Conservation (phyloP, 2,797 vertebrate species). For the Poeciliopsis gracilis region DNA sequence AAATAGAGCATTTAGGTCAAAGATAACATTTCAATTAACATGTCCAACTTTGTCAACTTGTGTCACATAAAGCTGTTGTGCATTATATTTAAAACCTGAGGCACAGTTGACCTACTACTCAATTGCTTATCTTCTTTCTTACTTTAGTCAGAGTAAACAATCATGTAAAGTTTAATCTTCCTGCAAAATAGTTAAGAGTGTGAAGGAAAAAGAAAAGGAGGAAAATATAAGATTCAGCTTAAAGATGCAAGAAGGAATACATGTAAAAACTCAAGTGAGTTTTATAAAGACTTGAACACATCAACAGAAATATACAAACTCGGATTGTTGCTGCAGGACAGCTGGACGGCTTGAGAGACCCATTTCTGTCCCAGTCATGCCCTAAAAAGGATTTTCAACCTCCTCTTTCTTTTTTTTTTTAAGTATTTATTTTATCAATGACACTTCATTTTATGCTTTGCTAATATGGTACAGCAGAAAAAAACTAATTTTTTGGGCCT, state of each 20-base stretch:
- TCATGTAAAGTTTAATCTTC: not conserved
- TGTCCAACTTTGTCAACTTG: not conserved
- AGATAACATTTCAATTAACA: not conserved
- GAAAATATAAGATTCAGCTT: not conserved
- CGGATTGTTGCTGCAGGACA: slow-evolving; percentile 26
- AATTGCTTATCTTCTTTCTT: not conserved
- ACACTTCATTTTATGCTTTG: slow-evolving; percentile 57
- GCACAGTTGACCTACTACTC: not conserved
- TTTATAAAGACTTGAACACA: slow-evolving; percentile 41
- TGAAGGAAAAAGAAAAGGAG: not conserved
- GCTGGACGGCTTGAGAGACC: slow-evolving; percentile 53
- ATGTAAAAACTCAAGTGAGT: slow-evolving; percentile 27
- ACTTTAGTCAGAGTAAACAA: not conserved
- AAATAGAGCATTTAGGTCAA: not conserved
- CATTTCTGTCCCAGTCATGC: slow-evolving; percentile 48
- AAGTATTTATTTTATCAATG: slow-evolving; percentile 14
- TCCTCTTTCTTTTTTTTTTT: slow-evolving; percentile 34
- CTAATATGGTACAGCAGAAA: slow-evolving; percentile 43
- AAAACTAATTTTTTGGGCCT: slow-evolving; percentile 12
- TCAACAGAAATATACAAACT: slow-evolving; percentile 34
- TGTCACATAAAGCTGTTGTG: not conserved
- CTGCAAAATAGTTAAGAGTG: not conserved
- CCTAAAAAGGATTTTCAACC: slow-evolving; percentile 73
- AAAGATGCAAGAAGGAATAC: not conserved
- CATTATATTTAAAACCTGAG: not conserved